These are phyloP conservation scores for Nyctibius grandis DNA, from an alignment of 2,797 vertebrate genomes.

Conservation along the genomic window DNA sequence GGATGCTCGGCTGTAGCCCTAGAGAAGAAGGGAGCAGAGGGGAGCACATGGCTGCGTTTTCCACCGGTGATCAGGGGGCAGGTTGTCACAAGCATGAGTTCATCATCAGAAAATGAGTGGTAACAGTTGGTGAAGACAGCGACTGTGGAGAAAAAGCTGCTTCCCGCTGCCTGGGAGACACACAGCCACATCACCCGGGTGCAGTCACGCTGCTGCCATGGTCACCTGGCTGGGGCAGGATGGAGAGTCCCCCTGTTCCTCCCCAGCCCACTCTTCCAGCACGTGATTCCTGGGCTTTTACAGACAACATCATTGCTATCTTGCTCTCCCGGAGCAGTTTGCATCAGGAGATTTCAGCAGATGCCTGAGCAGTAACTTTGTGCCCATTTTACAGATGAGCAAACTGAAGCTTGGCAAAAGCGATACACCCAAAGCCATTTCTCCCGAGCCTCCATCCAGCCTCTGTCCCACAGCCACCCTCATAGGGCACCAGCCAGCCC, in stretches of 20 bases:
- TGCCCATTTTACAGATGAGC: background rate
- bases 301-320: rapidly evolving
- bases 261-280: background rate
- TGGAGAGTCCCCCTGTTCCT: background rate
- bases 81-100: background rate
- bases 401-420: background rate
- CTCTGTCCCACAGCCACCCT: background rate
- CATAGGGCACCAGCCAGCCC: background rate
- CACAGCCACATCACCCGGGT: rapidly evolving
- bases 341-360: background rate
- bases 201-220: rapidly evolving
- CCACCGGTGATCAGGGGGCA: rapidly evolving
- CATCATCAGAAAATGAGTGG: background rate
- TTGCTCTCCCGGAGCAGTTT: background rate
- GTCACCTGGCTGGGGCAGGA: background rate
- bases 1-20: rapidly evolving
- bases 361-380: too few relatives aligned
- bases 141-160: background rate
- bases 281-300: too few relatives aligned
- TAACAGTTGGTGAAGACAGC: background rate
- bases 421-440: rapidly evolving
- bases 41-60: background rate
- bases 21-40: background rate
- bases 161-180: background rate
- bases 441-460: rapidly evolving